phyloP scores from a whole-genome alignment of 1,140 invertebrate genomes.

The Agraylea sexmaculata region DNA sequence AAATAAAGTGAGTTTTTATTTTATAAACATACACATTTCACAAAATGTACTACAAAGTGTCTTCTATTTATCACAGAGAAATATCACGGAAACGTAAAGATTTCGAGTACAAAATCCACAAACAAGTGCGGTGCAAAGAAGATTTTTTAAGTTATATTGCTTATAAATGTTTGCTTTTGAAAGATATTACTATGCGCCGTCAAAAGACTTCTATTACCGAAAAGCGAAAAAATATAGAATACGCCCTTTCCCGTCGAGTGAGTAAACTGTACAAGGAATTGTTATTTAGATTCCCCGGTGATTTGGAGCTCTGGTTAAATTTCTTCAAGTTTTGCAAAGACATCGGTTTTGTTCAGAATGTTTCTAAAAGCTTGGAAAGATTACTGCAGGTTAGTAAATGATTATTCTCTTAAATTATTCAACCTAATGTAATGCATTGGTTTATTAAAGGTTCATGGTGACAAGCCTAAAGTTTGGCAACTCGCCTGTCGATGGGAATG shows the following conservation, averaged over 20 bases:
- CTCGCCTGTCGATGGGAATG: conserved; percentile 62
- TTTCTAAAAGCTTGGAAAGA: conserved; percentile 33
- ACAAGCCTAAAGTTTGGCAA: conserved; percentile 62
- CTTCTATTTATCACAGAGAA: conserved; percentile 36
- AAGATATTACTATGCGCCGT: conserved; percentile 46
- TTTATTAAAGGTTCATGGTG: conserved; percentile 54
- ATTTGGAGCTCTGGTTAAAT: conserved; percentile 57
- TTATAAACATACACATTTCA: conserved; percentile 13
- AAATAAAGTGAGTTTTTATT: conserved; percentile 45
- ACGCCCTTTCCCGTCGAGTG: conserved; percentile 49
- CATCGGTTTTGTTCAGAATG: conserved; percentile 39
- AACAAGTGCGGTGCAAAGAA: conserved; percentile 52
- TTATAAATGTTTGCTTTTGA: conserved; percentile 56
- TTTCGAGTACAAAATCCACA: conserved; percentile 60
- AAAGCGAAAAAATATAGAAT: conserved; percentile 55
- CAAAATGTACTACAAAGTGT: conserved; percentile 11
- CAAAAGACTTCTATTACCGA: conserved; percentile 43
- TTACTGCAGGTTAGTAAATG: conserved; percentile 30
- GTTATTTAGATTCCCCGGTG: conserved; percentile 49
- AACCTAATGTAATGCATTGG: conserved; percentile 7
- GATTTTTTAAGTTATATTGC: conserved; percentile 62
- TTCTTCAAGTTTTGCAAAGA: conserved; percentile 60
- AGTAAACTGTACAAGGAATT: conserved; percentile 51
- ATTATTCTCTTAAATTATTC: conserved; percentile 4
- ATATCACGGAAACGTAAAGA: conserved; percentile 56